Percentiles rank a stretch among this genome's conserved stretches.
Conservation (phyloP, 2,113 vertebrate genomes). For the Lipotes vexillifer region DNA sequence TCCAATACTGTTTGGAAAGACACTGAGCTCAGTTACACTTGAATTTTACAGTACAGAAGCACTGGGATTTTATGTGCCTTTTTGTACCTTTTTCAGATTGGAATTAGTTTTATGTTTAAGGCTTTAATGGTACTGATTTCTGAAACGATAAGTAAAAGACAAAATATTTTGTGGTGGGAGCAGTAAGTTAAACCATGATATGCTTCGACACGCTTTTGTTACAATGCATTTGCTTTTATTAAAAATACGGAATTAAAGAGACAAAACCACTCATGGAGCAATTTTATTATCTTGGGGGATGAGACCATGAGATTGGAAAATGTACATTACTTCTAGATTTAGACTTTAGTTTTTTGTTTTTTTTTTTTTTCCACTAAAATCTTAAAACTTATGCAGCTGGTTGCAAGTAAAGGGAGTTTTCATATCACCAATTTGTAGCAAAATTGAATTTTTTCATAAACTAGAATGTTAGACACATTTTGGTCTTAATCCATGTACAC, state of each 20-base stretch:
- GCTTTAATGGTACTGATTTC: conserved; percentile 99
- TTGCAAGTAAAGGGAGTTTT: conserved; percentile 98
- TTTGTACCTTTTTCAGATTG: conserved; percentile 99
- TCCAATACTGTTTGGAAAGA: conserved; percentile 92
- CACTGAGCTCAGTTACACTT: conserved; percentile 99
- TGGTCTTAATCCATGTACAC: conserved; percentile 95
- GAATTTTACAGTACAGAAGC: conserved; percentile 99
- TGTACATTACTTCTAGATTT: conserved; percentile 92
- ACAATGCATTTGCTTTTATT: conserved; percentile 92
- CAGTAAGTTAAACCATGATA: conserved; percentile 92
- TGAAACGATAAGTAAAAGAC: conserved; percentile 91
- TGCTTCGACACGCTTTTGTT: conserved; percentile 93
- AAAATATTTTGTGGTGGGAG: conserved; percentile 86
- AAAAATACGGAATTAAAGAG: conserved; percentile 84
- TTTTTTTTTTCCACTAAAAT: conserved; percentile 85
- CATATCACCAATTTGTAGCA: conserved; percentile 95
- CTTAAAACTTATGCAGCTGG: conserved; percentile 92
- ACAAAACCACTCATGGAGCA: conserved; percentile 84
- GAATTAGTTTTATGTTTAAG: conserved; percentile 99
- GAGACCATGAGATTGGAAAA: conserved; percentile 86
- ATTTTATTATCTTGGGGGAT: conserved; percentile 84
- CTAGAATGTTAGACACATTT: conserved; percentile 93
- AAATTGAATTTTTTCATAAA: conserved; percentile 83
- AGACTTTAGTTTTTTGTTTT: conserved; percentile 85
- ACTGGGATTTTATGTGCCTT: conserved; percentile 99